Base-by-base conservation (phyloP, 2,113 vertebrate genomes). In the Neopipo cinnamomea region DNA sequence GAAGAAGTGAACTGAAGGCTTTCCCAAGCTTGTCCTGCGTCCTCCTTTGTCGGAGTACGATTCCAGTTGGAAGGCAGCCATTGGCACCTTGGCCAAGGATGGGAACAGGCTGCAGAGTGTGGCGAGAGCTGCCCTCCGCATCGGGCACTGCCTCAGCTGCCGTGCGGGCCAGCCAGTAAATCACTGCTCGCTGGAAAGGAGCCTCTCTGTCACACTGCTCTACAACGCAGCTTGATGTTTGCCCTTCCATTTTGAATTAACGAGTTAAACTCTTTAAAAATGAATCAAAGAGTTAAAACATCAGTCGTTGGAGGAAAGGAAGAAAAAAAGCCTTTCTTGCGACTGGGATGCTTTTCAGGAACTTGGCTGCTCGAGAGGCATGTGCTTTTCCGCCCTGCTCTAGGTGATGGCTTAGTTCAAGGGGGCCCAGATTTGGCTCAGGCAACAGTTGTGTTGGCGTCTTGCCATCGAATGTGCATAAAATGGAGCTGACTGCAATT, bases 351-450 rank as follows among this genome's bases (percentile, higher is more conserved):
- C 97, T 97, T 94, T 97, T 95, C 94, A 97, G 95, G 97, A 97
- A 95, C 96, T 97, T 96, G 97, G 96, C 96, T 1, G 58, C 91
- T 58, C 41, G 20, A 91, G 96, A 95, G 95, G 95, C 96, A 73
- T 94, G 93, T 94, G 95, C 95, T 96, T 95, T 96, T 96, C 96
- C 56, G 4, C 90, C 90, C 86, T 12, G 87, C 91, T 96, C 50
- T 89, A 97, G 96, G 97, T 96, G 95, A 96, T 78, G 94, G 95
- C 92, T 96, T 91, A 96, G 92, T 96, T 94, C 86, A 85, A 89
- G 93, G 94, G 96, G 97, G 94, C 96, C 96, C 89, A 95, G 78
- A 89, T 89, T 96, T 97, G 97, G 97, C 96, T 96, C 81, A 56
- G 87, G 62, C 77, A 91, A 90, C 84, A 96, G 95, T 95, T 80